Conservation (phyloP, 2,797 vertebrate species). For the Rhinatrema bivittatum region DNA sequence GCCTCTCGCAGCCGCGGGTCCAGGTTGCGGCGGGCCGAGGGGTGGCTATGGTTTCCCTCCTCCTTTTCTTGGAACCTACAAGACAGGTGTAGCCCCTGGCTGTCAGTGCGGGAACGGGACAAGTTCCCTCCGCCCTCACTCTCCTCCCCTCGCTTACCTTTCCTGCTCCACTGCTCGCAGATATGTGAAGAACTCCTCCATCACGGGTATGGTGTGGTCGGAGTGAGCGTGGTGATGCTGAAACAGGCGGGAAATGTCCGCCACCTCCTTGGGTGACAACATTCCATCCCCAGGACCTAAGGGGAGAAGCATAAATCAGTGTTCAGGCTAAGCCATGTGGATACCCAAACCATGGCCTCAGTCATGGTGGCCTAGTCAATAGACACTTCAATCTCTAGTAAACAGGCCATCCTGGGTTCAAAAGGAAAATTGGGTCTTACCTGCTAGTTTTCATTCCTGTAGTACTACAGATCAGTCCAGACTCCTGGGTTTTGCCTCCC, state of each 20-base stretch:
- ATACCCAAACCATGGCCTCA: too few species aligned
- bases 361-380: too few species aligned
- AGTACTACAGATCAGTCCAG: too few species aligned
- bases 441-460: too few species aligned
- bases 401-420: too few species aligned
- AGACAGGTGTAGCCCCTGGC: not conserved
- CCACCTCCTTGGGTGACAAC: conserved; percentile 10
- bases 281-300: conserved; percentile 18
- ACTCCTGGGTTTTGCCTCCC: too few species aligned
- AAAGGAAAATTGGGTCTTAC: too few species aligned
- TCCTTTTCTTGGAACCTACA: not conserved
- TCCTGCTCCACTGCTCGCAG: conserved; percentile 20
- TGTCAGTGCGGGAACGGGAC: too few species aligned
- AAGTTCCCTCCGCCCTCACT: too few species aligned
- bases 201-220: conserved; percentile 12
- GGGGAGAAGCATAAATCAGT: not conserved
- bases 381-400: too few species aligned
- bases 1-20: not conserved
- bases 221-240: conserved; percentile 23
- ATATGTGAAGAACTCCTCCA: conserved; percentile 29
- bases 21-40: not conserved
- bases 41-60: not conserved
- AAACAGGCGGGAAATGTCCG: conserved; percentile 37
- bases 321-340: too few species aligned
- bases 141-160: conserved; percentile 21